Evolutionary conservation across 2,888 invertebrate species (phyloP), one percentile per base, ranked within the genome.

Genomic region (Epinotia brunnichana): DNA sequence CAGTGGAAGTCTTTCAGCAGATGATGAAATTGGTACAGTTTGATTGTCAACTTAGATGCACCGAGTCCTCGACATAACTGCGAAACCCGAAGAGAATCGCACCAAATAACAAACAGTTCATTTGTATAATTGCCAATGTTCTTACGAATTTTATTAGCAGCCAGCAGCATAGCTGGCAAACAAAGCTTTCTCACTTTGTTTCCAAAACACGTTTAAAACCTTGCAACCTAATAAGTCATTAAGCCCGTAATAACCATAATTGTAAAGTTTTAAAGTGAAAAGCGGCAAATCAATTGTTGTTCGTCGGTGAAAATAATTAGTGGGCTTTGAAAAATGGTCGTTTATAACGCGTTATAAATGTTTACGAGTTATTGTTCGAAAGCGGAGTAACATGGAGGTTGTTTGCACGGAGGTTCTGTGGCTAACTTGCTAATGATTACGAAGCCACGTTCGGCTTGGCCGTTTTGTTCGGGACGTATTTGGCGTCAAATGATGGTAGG

Each of bases 281-380:
- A 83, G 76, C 81, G 80, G 81, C 85, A 85, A 90, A 88, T 89
- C 88, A 90, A 89, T 91, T 88, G 90, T 88, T 85, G 80, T 79
- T 80, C 81, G 83, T 77, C 82, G 83, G 90, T 89, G 86, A 86
- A 90, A 92, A 92, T 91, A 92, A 92, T 92, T 92, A 92, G 90
- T 90, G 87, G 86, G 85, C 83, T 85, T 88, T 90, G 86, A 91
- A 92, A 92, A 91, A 92, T 89, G 80, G 85, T 87, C 88, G 90
- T 91, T 92, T 90, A 89, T 86, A 87, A 89, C 87, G 90, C 88
- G 90, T 90, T 90, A 90, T 93, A 93, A 92, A 92, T 85, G 82
- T 93, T 93, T 93, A 93, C 90, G 92, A 91, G 90, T 90, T 87
- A 92, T 93, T 93, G 92, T 93, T 92, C 88, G 75, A 81, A 77